Evolutionary conservation across 2,113 vertebrate genomes (phyloP), one percentile per base, ranked within the genome.

Genomic region (Sisor rabdophorus): DNA sequence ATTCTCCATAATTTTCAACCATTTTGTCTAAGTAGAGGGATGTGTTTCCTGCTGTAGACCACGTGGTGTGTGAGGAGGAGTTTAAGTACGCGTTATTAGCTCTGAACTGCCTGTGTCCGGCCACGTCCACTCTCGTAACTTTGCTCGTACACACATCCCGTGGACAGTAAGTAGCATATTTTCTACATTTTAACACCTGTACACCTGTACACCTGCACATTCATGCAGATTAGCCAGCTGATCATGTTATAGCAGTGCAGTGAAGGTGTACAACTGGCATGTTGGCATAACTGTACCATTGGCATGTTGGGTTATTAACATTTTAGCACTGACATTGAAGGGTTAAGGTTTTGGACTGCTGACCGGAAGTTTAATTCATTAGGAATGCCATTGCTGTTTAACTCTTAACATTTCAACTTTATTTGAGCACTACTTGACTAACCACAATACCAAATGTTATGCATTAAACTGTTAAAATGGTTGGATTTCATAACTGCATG

Each of bases 21-120:
- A 80, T 80, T 48, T 79, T 74, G 63, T 81, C 72, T 73, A 58
- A 79, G 47, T 40, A 48, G 50, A 79, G 47, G 26, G 47, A 53
- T 52, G 30, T 68, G 48, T 80, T 73, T 82, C 52, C 58, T 50
- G 12, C 59, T 40, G n/a, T 59, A 98, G 96, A 98, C 91, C 96
- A 98, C n/a, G 96, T 98, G 77, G 96, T 98, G 69, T 98, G 96
- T 88, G 96, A 98, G 89, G 96, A 98, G 81, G 96, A 98, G 86
- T 97, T 98, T 88, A 98, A 98, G 80, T 98, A 97, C 16, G 95
- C 96, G 81, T 95, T 98, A 95, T 86, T 98, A 89, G 96, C 96
- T 85, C 91, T 98, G 80, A 98, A 98, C 83, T 98, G 95, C 69
- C 91, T 98, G 83, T 98, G 96, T 78, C 96, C 96, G 47, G 96